Evolutionary conservation across 2,113 vertebrate species (phyloP), one percentile per base, ranked within the genome.

Genomic region (Mirza zaza): DNA sequence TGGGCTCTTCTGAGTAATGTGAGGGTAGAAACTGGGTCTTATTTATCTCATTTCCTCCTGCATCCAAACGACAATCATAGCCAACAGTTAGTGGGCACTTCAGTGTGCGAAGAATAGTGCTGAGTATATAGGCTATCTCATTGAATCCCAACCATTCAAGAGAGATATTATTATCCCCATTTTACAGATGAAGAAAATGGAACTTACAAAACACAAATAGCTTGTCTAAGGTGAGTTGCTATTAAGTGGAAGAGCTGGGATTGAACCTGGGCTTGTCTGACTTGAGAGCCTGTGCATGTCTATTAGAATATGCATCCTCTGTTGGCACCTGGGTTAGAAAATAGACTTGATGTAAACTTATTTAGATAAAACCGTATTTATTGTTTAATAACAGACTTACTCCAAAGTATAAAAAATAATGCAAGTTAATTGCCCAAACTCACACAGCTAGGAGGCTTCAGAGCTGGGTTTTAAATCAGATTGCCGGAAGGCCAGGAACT

Each of bases 331-430:
- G 5, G 12, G 63, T 36, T 59, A 48, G 48, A 95, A 94, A 93
- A 77, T 36, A 75, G 34, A 85, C 10, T 75, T 27, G 20, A 52
- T 52, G 14, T 32, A 36, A 83, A 68, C 32, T 4, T 50, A 36
- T n/a, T 68, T 70, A 23, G 14, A 85, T 42, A 88, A 91, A 79
- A 67, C 5, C 50, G 8, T 12, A 36, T 27, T 39, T 91, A 50
- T 73, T 71, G 45, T 76, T 96, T 88, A 79, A 39, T 65, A 92
- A 67, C 20, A 92, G 52, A 83, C 39, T 71, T 34, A 81, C 65
- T 36, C 45, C 11, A 79, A 14, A 68, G 50, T 11, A 61, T 83
- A 71, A 50, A 71, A 52, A 48, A 50, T 15, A 65, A 59, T 42
- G 25, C 34, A 75, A 70, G 36, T 32, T 63, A 88, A 48, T 32